phyloP scores from a whole-genome alignment of 2,797 vertebrate species.

The Fistularia commersonii region DNA sequence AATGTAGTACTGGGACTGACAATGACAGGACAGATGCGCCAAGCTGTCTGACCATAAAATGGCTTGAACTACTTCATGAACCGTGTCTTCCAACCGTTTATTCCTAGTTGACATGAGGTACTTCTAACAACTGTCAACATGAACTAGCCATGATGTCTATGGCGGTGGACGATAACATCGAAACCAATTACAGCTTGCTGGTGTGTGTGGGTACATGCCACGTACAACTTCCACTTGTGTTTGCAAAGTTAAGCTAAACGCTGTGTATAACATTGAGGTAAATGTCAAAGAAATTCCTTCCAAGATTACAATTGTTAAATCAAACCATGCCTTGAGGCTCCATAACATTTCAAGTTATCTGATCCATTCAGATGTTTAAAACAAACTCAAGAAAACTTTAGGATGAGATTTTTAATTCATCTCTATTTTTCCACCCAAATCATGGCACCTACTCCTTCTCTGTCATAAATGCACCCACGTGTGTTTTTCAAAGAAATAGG shows the following conservation, averaged over 20 bases:
- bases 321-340: neutral
- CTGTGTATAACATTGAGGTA: constrained; percentile 28
- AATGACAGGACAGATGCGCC: neutral
- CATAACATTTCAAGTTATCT: too few relatives aligned
- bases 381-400: too few relatives aligned
- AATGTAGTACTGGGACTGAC: neutral
- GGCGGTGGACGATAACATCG: constrained; percentile 15
- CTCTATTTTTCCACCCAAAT: too few relatives aligned
- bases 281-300: constrained; percentile 22
- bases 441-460: too few relatives aligned
- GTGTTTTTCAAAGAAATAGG: too few relatives aligned
- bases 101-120: neutral
- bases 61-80: neutral
- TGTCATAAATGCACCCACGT: too few relatives aligned
- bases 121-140: constrained; percentile 10
- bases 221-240: constrained; percentile 34
- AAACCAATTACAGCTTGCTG: constrained; percentile 11
- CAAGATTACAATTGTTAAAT: neutral
- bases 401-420: too few relatives aligned
- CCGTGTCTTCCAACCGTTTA: neutral
- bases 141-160: constrained; percentile 1
- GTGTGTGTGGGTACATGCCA: constrained; percentile 29
- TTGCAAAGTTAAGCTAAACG: constrained; percentile 23
- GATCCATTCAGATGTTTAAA: too few relatives aligned
- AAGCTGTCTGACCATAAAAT: neutral